These are phyloP conservation scores for Sabellastarte sp. DNA, from an alignment of 2,888 invertebrate species.

Conservation along the genomic window DNA sequence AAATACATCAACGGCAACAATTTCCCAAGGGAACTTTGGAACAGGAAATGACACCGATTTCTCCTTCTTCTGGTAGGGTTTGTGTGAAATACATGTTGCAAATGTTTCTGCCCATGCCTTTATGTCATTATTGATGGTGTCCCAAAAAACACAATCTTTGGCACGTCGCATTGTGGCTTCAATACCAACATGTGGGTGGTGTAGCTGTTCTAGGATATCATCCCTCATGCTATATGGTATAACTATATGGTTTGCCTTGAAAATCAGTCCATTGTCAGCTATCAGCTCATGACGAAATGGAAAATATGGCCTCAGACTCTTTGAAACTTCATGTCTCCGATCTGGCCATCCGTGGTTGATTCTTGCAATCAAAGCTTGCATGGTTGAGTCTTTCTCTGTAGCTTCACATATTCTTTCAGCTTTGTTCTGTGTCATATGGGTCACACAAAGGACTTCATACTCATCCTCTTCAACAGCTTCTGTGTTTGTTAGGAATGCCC, in stretches of 20 bases:
- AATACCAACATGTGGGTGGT: conserved; percentile 7
- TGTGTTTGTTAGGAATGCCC: conserved; percentile 16
- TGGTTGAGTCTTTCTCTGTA: background rate
- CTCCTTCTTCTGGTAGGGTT: conserved; percentile 1
- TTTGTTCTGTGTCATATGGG: background rate
- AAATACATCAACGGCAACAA: conserved; percentile 31
- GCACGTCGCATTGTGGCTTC: conserved; percentile 7
- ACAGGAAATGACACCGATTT: conserved; percentile 13
- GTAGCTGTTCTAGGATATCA: conserved; percentile 4
- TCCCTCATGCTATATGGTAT: conserved; percentile 14
- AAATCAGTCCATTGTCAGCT: too few relatives aligned
- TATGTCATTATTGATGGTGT: conserved; percentile 1
- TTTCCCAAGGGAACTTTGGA: conserved; percentile 26
- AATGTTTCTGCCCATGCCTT: background rate
- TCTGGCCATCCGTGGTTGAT: conserved; percentile 23
- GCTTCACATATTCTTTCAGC: background rate
- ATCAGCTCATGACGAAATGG: too few relatives aligned
- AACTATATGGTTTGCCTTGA: too few relatives aligned
- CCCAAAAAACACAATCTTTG: conserved; percentile 5
- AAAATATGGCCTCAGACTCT: too few relatives aligned
- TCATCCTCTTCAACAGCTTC: background rate
- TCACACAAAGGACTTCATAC: conserved; percentile 1
- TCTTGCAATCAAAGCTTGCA: background rate
- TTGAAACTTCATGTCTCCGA: too few relatives aligned
- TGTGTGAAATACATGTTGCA: background rate